Percentiles rank a stretch among this genome's conserved stretches.
Conservation (phyloP, 2,888 invertebrate species). For the Hemithea aestivaria region DNA sequence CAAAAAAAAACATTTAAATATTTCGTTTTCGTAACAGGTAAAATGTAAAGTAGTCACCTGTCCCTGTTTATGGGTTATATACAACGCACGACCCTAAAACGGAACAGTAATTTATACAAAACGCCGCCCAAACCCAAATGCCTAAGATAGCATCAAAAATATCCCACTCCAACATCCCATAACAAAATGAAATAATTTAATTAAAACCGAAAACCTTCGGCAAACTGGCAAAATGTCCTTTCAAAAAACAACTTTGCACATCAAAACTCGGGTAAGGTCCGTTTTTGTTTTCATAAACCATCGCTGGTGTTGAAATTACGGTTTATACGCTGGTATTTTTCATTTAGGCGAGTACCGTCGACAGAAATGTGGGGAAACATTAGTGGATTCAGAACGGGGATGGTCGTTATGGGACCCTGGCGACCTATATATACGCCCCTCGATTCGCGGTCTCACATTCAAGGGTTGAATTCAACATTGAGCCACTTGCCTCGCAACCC, state of each 20-base stretch:
- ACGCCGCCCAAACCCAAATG: too few relatives aligned
- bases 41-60: too few relatives aligned
- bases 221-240: slow-evolving; percentile 19
- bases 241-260: slow-evolving; percentile 28
- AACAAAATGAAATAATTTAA: slow-evolving; percentile 27
- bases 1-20: too few relatives aligned
- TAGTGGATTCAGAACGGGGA: slow-evolving; percentile 29
- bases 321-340: slow-evolving; percentile 29
- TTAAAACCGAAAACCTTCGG: slow-evolving; percentile 24
- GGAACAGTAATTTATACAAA: too few relatives aligned
- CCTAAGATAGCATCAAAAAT: slow-evolving; percentile 14
- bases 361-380: slow-evolving; percentile 27
- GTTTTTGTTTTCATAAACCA: slow-evolving; percentile 31
- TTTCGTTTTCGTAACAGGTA: too few relatives aligned
- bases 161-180: slow-evolving; percentile 4
- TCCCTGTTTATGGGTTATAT: too few relatives aligned
- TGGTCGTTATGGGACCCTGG: slow-evolving; percentile 23
- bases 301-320: slow-evolving; percentile 16
- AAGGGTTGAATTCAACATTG: slow-evolving; percentile 21
- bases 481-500: slow-evolving; percentile 22
- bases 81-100: too few relatives aligned
- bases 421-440: slow-evolving; percentile 24
- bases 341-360: slow-evolving; percentile 22
- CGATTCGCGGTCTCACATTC: slow-evolving; percentile 21
- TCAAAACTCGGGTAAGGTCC: slow-evolving; percentile 23